Evolutionary conservation across 2,888 invertebrate genomes (phyloP).

Genomic region (Trypoxylon attenuatum): DNA sequence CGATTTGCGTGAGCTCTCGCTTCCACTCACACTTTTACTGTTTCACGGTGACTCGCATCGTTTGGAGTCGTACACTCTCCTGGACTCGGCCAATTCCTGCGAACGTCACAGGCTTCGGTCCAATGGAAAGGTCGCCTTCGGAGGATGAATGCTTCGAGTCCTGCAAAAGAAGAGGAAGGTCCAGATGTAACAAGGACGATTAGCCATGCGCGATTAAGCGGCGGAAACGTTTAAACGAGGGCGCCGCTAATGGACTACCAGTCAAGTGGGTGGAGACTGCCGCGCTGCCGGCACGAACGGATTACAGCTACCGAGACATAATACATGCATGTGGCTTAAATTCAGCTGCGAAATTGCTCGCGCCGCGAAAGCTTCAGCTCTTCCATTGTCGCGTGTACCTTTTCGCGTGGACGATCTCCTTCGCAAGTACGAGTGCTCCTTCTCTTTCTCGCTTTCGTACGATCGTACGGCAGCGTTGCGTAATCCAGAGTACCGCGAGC

Average conservation of each 20-base stretch:
- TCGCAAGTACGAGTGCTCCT: neutral
- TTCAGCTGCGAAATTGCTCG: slow-evolving; percentile 49
- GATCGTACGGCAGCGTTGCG: slow-evolving; percentile 1
- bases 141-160: slow-evolving; percentile 14
- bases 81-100: neutral
- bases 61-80: too few relatives aligned
- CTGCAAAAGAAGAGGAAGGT: slow-evolving; percentile 57
- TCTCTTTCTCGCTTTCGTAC: neutral
- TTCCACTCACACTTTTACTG: neutral
- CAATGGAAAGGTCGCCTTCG: slow-evolving; percentile 4
- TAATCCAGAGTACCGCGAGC: neutral
- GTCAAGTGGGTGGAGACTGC: slow-evolving; percentile 45
- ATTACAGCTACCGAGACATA: slow-evolving; percentile 43
- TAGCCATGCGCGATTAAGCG: slow-evolving; percentile 64
- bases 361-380: slow-evolving; percentile 3
- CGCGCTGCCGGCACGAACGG: slow-evolving; percentile 13
- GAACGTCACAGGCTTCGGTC: slow-evolving; percentile 4
- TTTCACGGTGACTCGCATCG: neutral
- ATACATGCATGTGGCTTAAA: slow-evolving; percentile 47
- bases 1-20: neutral
- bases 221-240: slow-evolving; percentile 63
- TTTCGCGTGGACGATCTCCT: slow-evolving; percentile 13
- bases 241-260: slow-evolving; percentile 58
- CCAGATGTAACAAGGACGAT: slow-evolving; percentile 56
- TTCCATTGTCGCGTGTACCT: slow-evolving; percentile 5